Evolutionary conservation across 2,888 invertebrate species (phyloP), one percentile per base, ranked within the genome.

Genomic region (Pasiphila rectangulata): DNA sequence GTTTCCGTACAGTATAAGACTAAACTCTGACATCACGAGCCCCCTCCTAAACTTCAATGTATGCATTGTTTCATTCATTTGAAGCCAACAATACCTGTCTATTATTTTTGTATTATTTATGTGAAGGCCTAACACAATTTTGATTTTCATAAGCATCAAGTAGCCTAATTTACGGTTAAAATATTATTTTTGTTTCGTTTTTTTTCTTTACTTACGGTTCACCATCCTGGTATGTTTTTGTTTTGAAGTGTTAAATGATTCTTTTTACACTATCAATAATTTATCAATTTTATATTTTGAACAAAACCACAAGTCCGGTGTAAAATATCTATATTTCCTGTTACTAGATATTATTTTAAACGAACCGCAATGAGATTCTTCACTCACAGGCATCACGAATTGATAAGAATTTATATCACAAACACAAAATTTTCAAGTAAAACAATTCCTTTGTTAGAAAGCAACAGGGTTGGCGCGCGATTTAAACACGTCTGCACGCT

Each of bases 361-460:
- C 29, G n/a, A 15, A 21, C 29, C 20, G 27, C 20, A 20, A 21
- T 7, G 19, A 15, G 15, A 21, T 19, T 30, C 13, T 1, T 10
- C 45, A 45, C 45, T 45, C 45, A 45, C 45, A 45, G 45, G 45
- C 45, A 45, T 45, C 25, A 34, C 25, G 16, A 9, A 13, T 19
- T 29, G 7, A 10, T 16, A 38, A 1, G 7, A 32, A 16, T 29
- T 35, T 23, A 35, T 15, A 16, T 27, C 21, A 12, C 27, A 10
- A 15, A 3, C 19, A 27, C 25, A 15, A 42, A 24, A 17, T 46
- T 25, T 4, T 6, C 7, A 15, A 16, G 13, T 23, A 3, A 15
- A 10, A 21, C 5, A 27, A 13, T 38, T 39, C 40, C 44, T 49
- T 49, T 49, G 49, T 48, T 48, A 24, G 43, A 17, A 36, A 49